These are phyloP conservation scores for Chiroxiphia lanceolata DNA, from an alignment of 2,797 vertebrate genomes.

Conservation along the genomic window DNA sequence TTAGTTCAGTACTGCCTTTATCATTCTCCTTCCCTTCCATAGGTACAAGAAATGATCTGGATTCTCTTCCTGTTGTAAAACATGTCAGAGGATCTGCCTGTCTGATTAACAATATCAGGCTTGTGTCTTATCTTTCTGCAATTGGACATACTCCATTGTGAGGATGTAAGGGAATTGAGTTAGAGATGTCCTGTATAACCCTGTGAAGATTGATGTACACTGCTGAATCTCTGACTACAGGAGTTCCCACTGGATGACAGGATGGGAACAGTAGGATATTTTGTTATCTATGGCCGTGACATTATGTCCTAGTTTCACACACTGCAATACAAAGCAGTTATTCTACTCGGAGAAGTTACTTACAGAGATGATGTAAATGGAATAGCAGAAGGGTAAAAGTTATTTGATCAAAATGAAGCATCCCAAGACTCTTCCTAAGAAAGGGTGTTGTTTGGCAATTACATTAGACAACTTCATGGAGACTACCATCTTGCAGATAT, in stretches of 20 bases:
- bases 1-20: neutral
- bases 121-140: neutral
- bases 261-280: neutral
- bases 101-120: constrained; percentile 19
- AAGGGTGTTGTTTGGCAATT: neutral
- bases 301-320: constrained; percentile 19
- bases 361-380: neutral
- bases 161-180: neutral
- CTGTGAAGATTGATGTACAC: constrained; percentile 51
- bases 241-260: neutral
- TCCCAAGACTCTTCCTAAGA: neutral
- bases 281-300: neutral
- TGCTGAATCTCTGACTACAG: neutral
- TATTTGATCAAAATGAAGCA: neutral
- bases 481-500: neutral
- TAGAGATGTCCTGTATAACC: constrained; percentile 26
- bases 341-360: constrained; percentile 50
- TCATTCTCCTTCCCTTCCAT: neutral
- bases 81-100: neutral
- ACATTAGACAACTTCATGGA: neutral
- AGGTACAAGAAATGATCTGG: neutral
- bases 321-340: neutral
- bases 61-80: constrained; percentile 18
- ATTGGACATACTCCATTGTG: neutral
- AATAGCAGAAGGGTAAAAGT: neutral